Percentiles rank a stretch among this genome's conserved stretches.
Conservation (phyloP, 2,888 invertebrate genomes). For the Athalia cordata region DNA sequence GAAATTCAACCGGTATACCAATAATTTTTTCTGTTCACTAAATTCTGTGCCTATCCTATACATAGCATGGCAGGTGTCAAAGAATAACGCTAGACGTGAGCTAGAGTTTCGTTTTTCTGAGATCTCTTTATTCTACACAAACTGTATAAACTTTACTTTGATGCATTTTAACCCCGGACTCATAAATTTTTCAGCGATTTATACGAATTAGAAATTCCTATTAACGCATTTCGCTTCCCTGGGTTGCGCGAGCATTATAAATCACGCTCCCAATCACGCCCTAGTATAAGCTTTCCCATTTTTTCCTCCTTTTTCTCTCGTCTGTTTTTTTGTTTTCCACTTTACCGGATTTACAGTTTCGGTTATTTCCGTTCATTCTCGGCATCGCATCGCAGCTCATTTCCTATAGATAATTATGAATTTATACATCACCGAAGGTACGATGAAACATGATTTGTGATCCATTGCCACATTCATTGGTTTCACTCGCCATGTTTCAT, state of each 20-base stretch:
- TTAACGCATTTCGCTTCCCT: slow-evolving; percentile 58
- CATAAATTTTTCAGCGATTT: slow-evolving; percentile 64
- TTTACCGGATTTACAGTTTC: slow-evolving; percentile 13
- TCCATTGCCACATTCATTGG: background rate
- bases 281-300: background rate
- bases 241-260: slow-evolving; percentile 57
- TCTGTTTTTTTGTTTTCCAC: slow-evolving; percentile 21
- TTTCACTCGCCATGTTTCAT: too few species aligned
- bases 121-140: slow-evolving; percentile 1
- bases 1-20: too few species aligned
- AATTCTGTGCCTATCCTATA: too few species aligned
- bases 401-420: slow-evolving; percentile 22
- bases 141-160: slow-evolving; percentile 10
- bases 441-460: slow-evolving; percentile 15
- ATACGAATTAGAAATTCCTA: slow-evolving; percentile 64
- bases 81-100: background rate
- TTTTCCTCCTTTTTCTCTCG: background rate
- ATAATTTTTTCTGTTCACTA: too few species aligned
- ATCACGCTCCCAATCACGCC: slow-evolving; percentile 54
- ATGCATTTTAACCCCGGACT: slow-evolving; percentile 51
- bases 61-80: background rate
- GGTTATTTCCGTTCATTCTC: slow-evolving; percentile 17
- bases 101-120: background rate
- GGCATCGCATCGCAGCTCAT: background rate
- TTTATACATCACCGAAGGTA: background rate